These are phyloP conservation scores for Ophraella communa DNA, from an alignment of 2,888 invertebrate genomes.

Conservation along the genomic window DNA sequence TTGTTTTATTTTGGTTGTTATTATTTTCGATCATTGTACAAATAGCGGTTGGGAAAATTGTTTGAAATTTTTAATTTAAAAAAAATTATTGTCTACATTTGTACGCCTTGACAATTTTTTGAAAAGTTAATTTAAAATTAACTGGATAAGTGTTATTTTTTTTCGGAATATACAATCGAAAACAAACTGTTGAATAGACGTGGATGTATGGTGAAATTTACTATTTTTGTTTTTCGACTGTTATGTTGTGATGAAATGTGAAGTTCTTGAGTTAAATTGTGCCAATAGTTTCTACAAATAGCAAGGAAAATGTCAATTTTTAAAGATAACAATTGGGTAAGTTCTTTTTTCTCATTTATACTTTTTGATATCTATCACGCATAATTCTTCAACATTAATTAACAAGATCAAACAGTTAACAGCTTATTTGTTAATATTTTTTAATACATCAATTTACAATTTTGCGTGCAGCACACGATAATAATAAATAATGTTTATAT, in stretches of 20 bases:
- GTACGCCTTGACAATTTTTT: constrained; percentile 11
- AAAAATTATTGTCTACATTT: not conserved
- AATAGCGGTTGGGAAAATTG: constrained; percentile 1
- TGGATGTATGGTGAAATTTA: constrained; percentile 1
- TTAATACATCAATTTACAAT: too few species aligned
- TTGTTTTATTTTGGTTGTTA: constrained; percentile 1
- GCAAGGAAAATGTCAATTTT: constrained; percentile 61
- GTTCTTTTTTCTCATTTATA: constrained; percentile 36
- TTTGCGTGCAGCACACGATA: too few species aligned
- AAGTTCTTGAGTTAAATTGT: not conserved
- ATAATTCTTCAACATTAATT: not conserved
- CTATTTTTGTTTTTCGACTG: not conserved
- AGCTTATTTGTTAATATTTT: too few species aligned
- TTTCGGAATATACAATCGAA: not conserved
- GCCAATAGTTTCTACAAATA: not conserved
- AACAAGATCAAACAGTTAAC: too few species aligned
- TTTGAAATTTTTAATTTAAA: not conserved
- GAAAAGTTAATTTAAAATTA: not conserved
- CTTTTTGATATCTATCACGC: not conserved
- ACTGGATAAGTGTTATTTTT: not conserved
- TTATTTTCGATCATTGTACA: not conserved
- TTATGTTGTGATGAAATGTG: constrained; percentile 5
- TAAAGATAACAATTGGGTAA: constrained; percentile 68
- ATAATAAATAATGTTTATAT: too few species aligned
- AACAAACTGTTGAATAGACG: not conserved